phyloP scores from a whole-genome alignment of 2,797 vertebrate genomes.

The Siniperca obscura region DNA sequence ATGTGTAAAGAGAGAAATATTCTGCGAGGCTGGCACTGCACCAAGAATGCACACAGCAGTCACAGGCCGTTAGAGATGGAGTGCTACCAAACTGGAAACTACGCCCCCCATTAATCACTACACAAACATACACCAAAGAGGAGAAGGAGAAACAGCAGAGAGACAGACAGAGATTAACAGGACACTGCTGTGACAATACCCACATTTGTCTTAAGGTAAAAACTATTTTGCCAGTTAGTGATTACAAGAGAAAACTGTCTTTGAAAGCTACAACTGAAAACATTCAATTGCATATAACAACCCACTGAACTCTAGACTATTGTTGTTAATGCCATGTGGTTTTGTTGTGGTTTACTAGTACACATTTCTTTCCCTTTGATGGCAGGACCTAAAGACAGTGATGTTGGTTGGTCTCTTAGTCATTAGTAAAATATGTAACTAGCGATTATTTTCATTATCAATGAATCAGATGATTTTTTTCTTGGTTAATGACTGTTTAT shows the following conservation, averaged over 20 bases:
- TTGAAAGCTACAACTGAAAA: not conserved
- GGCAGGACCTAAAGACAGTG: not conserved
- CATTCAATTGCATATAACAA: not conserved
- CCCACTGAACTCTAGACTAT: not conserved
- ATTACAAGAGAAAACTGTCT: not conserved
- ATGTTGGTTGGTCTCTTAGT: not conserved
- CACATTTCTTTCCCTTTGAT: not conserved
- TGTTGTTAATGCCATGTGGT: not conserved
- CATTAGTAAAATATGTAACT: not conserved
- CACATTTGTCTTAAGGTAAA: not conserved
- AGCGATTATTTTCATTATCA: not conserved
- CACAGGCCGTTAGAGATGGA: slow-evolving; percentile 75
- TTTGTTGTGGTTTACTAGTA: not conserved
- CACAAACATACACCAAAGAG: slow-evolving; percentile 71
- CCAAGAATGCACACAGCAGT: slow-evolving; percentile 81
- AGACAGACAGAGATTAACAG: slow-evolving; percentile 32
- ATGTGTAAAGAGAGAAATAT: slow-evolving; percentile 76
- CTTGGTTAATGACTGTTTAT: not conserved
- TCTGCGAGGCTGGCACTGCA: slow-evolving; percentile 72
- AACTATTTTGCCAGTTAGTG: not conserved
- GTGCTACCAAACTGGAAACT: slow-evolving; percentile 67
- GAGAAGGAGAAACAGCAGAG: slow-evolving; percentile 27
- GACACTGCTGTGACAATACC: slow-evolving; percentile 18
- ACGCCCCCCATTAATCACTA: slow-evolving; percentile 70
- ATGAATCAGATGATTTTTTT: not conserved